Evolutionary conservation across 2,888 invertebrate genomes (phyloP).

Genomic region (Mellilla xanthometata): DNA sequence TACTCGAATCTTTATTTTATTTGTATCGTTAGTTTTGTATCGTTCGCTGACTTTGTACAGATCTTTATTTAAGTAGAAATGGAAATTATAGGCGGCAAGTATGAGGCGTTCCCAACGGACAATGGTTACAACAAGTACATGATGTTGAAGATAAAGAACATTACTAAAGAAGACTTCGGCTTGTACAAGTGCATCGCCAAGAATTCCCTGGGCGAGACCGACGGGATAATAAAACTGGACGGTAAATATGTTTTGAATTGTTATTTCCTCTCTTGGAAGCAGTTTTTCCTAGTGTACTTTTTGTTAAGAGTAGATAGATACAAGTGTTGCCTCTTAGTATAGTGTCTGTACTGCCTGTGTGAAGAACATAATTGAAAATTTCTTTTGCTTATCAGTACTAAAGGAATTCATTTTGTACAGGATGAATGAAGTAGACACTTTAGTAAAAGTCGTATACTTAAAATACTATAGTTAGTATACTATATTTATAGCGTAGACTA

Average conservation of each 20-base stretch:
- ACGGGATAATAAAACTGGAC: conserved; percentile 94
- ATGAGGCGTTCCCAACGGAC: conserved; percentile 93
- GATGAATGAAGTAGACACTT: no score
- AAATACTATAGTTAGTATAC: no score
- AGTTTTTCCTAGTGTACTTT: neutral
- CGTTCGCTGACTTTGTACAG: conserved; percentile 40
- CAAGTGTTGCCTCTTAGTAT: no score
- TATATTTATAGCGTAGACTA: no score
- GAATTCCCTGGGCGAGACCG: conserved; percentile 94
- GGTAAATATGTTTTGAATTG: conserved; percentile 77
- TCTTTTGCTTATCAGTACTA: no score
- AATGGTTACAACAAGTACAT: conserved; percentile 95
- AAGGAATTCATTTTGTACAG: no score
- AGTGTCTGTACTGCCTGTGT: no score
- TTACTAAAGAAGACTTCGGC: conserved; percentile 91
- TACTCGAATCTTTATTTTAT: no score
- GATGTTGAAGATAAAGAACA: conserved; percentile 94
- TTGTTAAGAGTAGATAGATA: no score
- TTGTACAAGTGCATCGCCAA: conserved; percentile 96
- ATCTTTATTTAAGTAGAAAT: conserved; percentile 83
- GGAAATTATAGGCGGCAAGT: conserved; percentile 92
- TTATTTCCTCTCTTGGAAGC: neutral
- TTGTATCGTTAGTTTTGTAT: no score
- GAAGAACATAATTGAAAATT: no score
- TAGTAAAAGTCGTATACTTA: no score